Evolutionary conservation across 1,140 invertebrate genomes (phyloP).

Genomic region (Metaphire vulgaris): DNA sequence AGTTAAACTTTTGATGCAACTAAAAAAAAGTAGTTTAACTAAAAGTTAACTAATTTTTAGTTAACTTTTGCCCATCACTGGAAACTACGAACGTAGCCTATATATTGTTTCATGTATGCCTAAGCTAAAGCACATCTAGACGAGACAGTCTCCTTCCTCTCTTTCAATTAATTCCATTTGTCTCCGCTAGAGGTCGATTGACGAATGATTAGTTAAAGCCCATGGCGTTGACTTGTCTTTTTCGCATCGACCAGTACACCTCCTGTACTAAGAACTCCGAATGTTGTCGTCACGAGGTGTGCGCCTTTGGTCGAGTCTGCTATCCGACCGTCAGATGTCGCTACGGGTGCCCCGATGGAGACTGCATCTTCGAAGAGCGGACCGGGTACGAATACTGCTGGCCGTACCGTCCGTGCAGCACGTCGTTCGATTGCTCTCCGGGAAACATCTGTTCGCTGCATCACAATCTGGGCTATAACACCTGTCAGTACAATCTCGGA

Average conservation of each 20-base stretch:
- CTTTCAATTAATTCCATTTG: no score
- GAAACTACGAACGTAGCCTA: no score
- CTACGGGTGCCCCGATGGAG: conserved; percentile 43
- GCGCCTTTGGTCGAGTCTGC: conserved; percentile 42
- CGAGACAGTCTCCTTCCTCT: no score
- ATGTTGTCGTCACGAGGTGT: conserved; percentile 44
- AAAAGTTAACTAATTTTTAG: no score
- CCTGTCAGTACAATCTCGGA: conserved; percentile 45
- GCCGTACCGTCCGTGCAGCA: conserved; percentile 36
- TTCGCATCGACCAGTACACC: conserved; percentile 41
- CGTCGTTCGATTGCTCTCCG: conserved; percentile 34
- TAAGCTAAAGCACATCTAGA: no score
- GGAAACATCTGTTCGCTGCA: conserved; percentile 37
- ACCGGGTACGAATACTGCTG: conserved; percentile 33
- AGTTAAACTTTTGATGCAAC: no score
- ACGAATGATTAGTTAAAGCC: no score
- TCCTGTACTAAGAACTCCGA: conserved; percentile 36
- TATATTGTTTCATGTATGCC: no score
- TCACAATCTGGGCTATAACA: conserved; percentile 42
- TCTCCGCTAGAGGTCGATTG: no score
- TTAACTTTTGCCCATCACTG: no score
- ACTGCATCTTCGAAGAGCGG: conserved; percentile 36
- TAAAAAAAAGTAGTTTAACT: no score
- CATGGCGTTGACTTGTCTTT: no score
- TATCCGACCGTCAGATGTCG: conserved; percentile 43